Conservation (phyloP, 2,888 invertebrate species). For the Amiota minor region DNA sequence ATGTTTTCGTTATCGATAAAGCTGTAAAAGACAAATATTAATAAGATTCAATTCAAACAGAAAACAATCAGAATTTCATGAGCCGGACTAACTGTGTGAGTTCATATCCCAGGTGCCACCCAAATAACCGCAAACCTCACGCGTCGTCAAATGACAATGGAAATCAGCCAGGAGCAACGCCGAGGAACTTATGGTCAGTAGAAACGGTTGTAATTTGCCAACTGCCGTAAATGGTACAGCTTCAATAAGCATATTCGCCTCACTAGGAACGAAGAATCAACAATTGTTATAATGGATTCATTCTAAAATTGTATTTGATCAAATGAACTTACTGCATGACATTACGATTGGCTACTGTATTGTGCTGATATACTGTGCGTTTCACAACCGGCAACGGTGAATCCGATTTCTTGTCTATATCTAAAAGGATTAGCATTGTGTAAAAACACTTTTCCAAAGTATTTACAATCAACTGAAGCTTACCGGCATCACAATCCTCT, state of each 20-base stretch:
- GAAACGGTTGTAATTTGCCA: constrained; percentile 93
- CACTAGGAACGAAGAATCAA: constrained; percentile 75
- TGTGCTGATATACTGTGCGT: constrained; percentile 83
- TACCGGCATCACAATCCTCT: constrained; percentile 66
- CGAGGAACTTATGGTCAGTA: constrained; percentile 89
- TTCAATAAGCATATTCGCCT: constrained; percentile 91
- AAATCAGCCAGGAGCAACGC: constrained; percentile 91
- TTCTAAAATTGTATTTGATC: neutral
- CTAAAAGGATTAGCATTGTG: constrained; percentile 61
- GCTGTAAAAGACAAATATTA: constrained; percentile 76
- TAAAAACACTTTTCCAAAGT: neutral
- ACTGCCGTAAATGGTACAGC: constrained; percentile 89
- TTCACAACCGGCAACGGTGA: constrained; percentile 78
- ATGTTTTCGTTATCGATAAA: constrained; percentile 88
- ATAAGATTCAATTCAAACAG: neutral
- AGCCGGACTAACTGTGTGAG: constrained; percentile 85
- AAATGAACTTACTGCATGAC: constrained; percentile 81
- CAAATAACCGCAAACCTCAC: constrained; percentile 96
- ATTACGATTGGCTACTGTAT: constrained; percentile 83
- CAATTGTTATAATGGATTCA: neutral
- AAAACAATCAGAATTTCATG: constrained; percentile 4
- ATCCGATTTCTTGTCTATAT: constrained; percentile 78
- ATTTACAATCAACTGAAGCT: constrained; percentile 26
- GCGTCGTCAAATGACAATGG: constrained; percentile 93
- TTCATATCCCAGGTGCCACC: constrained; percentile 97